Base-by-base conservation (phyloP, 2,113 vertebrate species). In the Aix galericulata region DNA sequence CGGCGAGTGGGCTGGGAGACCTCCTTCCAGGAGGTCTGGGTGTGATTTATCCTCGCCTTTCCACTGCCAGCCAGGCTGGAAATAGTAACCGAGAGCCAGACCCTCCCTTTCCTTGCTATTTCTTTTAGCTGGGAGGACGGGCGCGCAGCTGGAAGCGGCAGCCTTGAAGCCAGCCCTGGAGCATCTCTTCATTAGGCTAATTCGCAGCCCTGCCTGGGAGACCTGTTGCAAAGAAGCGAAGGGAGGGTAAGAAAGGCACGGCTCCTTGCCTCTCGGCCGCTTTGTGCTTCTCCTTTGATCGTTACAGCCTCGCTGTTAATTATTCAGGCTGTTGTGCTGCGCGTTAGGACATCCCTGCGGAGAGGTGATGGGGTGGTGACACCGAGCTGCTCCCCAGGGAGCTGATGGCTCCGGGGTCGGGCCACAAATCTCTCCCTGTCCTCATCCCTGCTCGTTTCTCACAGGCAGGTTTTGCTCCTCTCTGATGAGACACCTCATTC, bases 321-420 rank as follows among this genome's bases (percentile, higher is more conserved):
- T 83, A 50, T 90, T 95, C 36, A 64, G 29, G 27, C 56, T 25
- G 7, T 29, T 79, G 60, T 79, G 60, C 40, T 72, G 5, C 4
- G 2, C 1, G 0, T 50, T n/a, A 2, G 9, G 36, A 48, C 82
- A 86, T 96, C 91, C 73, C 94, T 84, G 58, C 2, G 6, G 91
- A 96, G 94, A 69, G 94, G 92, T 38, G 89, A 40, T 92, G 95
- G 88, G 94, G 69, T 88, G 81, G 73, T 34, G 96, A 93, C 95
- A 83, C 82, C 6, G 66, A 76, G 91, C 86, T 78, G 80, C 71
- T 96, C 96, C 89, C 96, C 32, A 34, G 97, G 89, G 94, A 44
- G 73, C 85, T 93, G 52, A 91, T 1, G 5, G 94, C 93, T 93
- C 95, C 15, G 2, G 78, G 83, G 80, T 90, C 40, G 40, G 40